Base-by-base conservation (phyloP, 2,113 vertebrate genomes). In the Trogon surrucura region DNA sequence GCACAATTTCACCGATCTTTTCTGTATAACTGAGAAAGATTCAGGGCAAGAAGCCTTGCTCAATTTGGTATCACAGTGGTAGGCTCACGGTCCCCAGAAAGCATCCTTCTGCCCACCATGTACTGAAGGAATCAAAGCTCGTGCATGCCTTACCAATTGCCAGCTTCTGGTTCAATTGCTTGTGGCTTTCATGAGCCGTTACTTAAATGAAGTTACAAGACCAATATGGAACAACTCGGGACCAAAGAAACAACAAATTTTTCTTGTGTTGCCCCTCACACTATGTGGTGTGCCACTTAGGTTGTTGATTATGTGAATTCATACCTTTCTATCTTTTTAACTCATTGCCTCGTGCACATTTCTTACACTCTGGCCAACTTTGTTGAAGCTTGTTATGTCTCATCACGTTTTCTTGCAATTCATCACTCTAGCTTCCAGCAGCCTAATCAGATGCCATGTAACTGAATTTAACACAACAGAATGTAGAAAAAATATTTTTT, bases 381-480 rank as follows among this genome's bases (percentile, higher is more conserved):
- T 23, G 27, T n/a, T 93, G 80, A 65, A 86, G 70, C 90, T 92
- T 93, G 69, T 85, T 88, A 67, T 58, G 61, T 91, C 85, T 96
- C 61, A 89, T 95, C 91, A 73, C 79, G 75, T 96, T 97, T 94
- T 81, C 72, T 65, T 94, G 93, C 67, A 91, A 60, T 93, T 80
- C 75, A 75, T 95, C 77, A 79, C 48, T 73, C 75, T 56, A 56
- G 44, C 62, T 97, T 95, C 73, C 81, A 80, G 91, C 54, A 85
- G 89, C 82, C 78, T 96, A 95, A 96, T 95, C 16, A 0, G 61
- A 86, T 92, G 73, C 77, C 66, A 53, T 74, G 65, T 87, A 94
- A 95, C 61, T 77, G 82, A 97, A 89, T 96, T 97, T 97, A 96
- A 93, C 65, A 86, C 86, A 95, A 91, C 81, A 95, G 80, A 97